Base-by-base conservation (phyloP, 1,140 invertebrate genomes). In the Ditylenchus dipsaci region DNA sequence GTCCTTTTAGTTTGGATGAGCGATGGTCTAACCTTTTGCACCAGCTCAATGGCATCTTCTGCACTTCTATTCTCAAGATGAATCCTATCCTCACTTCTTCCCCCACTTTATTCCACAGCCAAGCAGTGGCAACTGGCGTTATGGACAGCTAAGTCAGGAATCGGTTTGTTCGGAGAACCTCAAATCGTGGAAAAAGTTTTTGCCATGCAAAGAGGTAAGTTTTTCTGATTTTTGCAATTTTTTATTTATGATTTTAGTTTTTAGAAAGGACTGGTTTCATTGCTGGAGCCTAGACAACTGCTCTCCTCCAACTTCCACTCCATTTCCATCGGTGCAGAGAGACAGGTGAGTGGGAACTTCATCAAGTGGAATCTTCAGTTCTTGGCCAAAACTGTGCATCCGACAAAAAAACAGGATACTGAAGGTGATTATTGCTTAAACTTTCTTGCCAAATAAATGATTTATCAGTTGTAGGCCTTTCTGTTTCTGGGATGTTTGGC, bases 151-250 rank as follows among this genome's bases (percentile, higher is more conserved):
- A 29, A 56, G 67, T 19, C 42, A 29, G 8, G 67, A 69, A 11
- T 64, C 67, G 21, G 62, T 69, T 47, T 69, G 67, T 29, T 56
- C 67, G 17, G 67, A 69, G 33, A 69, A 69, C 56, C 33, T 69
- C 3, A 66, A 69, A 26, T 21, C 67, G 1, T 69, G 67, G 67
- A 69, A 69, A 56, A 69, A 68, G 21, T 69, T 69, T 1, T 47
- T 69, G 27, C 67, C 67, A 17, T 69, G 67, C 38, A 69, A 69
- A 43, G 21, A 69, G 42, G 67, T 69, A 17, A 21, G 5, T 61
- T 7, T 61, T 21, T 21, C 5, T 33, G n/a, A 7, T 43, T 26
- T 5, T 19, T 19, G 38, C 13, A 61, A 5, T 26, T 29, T 61
- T 21, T 61, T 26, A 33, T n/a, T 8, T 26, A 26, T 19, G 26